Conservation (phyloP, 2,113 vertebrate species). For the Hippocampus mohnikei region DNA sequence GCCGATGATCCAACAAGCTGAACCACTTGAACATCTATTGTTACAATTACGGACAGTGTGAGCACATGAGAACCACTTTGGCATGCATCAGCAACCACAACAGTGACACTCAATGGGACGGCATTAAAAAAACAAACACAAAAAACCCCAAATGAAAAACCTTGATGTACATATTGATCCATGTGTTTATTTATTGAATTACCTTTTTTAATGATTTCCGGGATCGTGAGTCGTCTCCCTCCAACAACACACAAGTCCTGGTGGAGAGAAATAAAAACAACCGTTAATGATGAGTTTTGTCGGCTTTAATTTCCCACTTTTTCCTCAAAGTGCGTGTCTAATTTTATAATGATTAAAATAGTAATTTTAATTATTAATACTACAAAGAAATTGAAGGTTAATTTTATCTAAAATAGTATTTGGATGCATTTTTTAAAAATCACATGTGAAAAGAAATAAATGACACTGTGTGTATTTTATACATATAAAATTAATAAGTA, state of each 20-base stretch:
- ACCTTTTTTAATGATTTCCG: background rate
- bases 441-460: background rate
- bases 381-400: background rate
- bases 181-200: background rate
- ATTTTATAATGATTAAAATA: background rate
- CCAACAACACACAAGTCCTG: conserved; percentile 19
- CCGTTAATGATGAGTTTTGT: background rate
- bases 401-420: background rate
- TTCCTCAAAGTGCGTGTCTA: background rate
- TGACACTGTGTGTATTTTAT: no score
- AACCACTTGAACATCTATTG: conserved; percentile 63
- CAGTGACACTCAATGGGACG: conserved; percentile 5
- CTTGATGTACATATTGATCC: background rate
- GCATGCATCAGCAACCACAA: conserved; percentile 35
- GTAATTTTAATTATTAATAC: background rate
- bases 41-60: conserved; percentile 47
- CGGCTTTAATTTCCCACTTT: background rate
- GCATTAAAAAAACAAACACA: background rate
- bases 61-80: background rate
- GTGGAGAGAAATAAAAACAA: conserved; percentile 2
- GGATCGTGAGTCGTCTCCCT: conserved; percentile 4
- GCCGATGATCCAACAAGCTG: conserved; percentile 46
- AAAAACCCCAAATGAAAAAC: background rate
- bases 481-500: no score
- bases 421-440: background rate